These are phyloP conservation scores for Callosobruchus maculatus DNA, from an alignment of 2,888 invertebrate genomes.

Conservation along the genomic window DNA sequence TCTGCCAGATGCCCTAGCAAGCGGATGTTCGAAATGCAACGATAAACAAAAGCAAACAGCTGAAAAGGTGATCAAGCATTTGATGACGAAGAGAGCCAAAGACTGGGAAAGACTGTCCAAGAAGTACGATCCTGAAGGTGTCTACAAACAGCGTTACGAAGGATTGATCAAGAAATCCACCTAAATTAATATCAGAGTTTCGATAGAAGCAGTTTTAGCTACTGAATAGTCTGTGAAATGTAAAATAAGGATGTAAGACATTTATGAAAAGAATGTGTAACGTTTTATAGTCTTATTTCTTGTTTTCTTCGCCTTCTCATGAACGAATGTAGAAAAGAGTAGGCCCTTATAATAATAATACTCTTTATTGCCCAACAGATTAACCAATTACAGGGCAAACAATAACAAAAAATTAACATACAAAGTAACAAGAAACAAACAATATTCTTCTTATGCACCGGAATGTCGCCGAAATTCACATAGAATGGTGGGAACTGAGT, in stretches of 20 bases:
- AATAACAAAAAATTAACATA: too few relatives aligned
- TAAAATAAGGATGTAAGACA: neutral
- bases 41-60: slow-evolving; percentile 63
- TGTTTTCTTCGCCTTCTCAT: too few relatives aligned
- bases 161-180: slow-evolving; percentile 19
- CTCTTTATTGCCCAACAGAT: too few relatives aligned
- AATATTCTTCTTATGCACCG: too few relatives aligned
- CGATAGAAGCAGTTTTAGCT: neutral
- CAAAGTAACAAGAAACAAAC: too few relatives aligned
- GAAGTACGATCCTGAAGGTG: slow-evolving; percentile 70
- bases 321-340: too few relatives aligned
- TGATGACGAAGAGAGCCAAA: slow-evolving; percentile 59
- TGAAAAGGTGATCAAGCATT: slow-evolving; percentile 64
- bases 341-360: too few relatives aligned
- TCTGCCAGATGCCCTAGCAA: slow-evolving; percentile 66
- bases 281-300: too few relatives aligned
- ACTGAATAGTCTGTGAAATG: neutral
- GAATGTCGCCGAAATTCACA: too few relatives aligned
- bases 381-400: too few relatives aligned
- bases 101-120: slow-evolving; percentile 66
- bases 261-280: neutral
- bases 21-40: slow-evolving; percentile 66
- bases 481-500: too few relatives aligned
- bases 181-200: neutral
- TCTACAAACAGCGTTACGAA: slow-evolving; percentile 55